Base-by-base conservation (phyloP, 2,113 vertebrate species). In the Setophaga petechia region DNA sequence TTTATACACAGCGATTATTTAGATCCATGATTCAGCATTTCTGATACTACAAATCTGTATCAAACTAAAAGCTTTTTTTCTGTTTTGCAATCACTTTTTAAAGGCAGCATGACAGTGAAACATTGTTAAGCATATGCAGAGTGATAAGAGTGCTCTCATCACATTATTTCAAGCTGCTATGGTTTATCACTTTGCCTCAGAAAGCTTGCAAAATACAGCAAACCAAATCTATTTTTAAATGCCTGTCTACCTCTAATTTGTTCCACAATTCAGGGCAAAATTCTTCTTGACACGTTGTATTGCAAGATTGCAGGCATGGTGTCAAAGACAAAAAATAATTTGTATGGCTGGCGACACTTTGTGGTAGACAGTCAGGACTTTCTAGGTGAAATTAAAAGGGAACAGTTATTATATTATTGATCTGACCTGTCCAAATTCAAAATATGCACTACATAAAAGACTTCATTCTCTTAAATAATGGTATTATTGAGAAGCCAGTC, bases 221-320 rank as follows among this genome's bases (percentile, higher is more conserved):
- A 91, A 88, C 87, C 79, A 89, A 95, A 95, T 93, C 91, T 95
- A 81, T 12, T 97, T 95, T 89, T 68, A 90, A 96, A 96, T 80
- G 84, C 69, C 51, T 93, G 75, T 78, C 87, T 95, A 73, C 21
- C 28, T 93, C 85, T 87, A 91, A 94, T 94, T 96, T 91, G 89
- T 94, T 96, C 89, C 43, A 91, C 54, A 73, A 62, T 65, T 90
- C 69, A 89, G 43, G 72, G 35, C 20, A 93, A 93, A 94, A 71
- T 39, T 92, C 22, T 52, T 94, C 62, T 55, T 87, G 89, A 87
- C 49, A 65, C 44, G 25, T 68, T 67, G 61, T 18, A 78, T 54
- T 88, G 43, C 16, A 89, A 79, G 72, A 81, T 35, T 75, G 46
- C 25, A 78, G 77, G 54, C 69, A 84, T 19, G 15, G 46, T 78